Evolutionary conservation across 2,797 vertebrate genomes (phyloP).

Genomic region (Hoplostethus atlanticus): DNA sequence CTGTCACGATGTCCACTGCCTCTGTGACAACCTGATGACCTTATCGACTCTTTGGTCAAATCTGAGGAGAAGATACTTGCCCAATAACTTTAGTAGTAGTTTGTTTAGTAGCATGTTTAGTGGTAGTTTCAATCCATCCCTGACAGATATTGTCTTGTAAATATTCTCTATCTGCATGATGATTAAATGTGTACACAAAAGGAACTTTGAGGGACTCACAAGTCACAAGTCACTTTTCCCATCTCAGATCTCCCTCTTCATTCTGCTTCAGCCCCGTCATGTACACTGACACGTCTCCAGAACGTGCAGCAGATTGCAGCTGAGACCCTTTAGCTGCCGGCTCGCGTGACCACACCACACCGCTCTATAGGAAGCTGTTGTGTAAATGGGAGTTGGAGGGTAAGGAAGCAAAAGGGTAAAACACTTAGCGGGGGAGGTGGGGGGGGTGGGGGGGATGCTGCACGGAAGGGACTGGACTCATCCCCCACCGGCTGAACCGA

Average conservation of each 20-base stretch:
- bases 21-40: slow-evolving; percentile 42
- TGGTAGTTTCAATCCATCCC: neutral
- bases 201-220: too few species aligned
- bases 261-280: neutral
- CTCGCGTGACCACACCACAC: slow-evolving; percentile 10
- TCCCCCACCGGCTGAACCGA: neutral
- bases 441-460: too few species aligned
- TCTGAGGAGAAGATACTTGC: neutral
- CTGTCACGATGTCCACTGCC: slow-evolving; percentile 56
- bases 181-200: too few species aligned
- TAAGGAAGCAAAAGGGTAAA: slow-evolving; percentile 23
- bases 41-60: slow-evolving; percentile 1
- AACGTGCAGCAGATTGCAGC: too few species aligned
- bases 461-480: slow-evolving; percentile 5
- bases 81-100: neutral
- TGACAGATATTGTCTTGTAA: neutral
- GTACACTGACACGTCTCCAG: neutral
- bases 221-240: neutral
- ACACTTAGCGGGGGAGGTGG: slow-evolving; percentile 18
- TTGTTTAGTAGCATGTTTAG: neutral
- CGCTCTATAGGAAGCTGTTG: slow-evolving; percentile 32
- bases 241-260: neutral
- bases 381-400: slow-evolving; percentile 19
- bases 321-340: neutral
- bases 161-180: too few species aligned